Evolutionary conservation across 1,140 invertebrate genomes (phyloP), one percentile per base, ranked within the genome.

Genomic region (Brachionus plicatilis): DNA sequence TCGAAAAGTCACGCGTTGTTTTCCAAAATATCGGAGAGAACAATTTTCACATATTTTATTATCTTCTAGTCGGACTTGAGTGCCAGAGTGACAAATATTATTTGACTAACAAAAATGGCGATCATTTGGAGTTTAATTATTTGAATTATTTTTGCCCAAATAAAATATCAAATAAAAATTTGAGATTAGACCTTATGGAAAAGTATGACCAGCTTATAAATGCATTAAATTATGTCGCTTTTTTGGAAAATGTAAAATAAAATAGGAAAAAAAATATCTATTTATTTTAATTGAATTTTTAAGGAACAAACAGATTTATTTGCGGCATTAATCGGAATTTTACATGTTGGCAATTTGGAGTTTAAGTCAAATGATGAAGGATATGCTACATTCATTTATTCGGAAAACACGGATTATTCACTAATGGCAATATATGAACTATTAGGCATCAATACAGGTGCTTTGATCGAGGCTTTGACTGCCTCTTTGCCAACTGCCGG

Each of bases 41-140:
- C 86, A 93, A 92, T 88, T 94, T 94, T 88, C 94, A 94, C 87
- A 93, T 94, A 85, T 94, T 94, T 90, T 94, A 94, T 88, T 94
- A 94, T 88, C 88, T 94, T 12, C 90, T 91, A 85, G 90, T 91
- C 6, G 78, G 47, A 85, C 33, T 84, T 37, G 84, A 85, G 33
- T 85, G 45, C 85, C 76, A 89, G 88, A 20, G 85, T n/a, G 60
- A 68, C 1, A 47, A 70, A 41, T 37, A 78, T 65, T 56, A 41
- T 33, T 84, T 50, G 24, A 20, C 53, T 12, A 20, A 82, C 27
- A 41, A 65, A 41, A 33, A 82, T 43, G 79, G 29, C 9, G 20
- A 85, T 4, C 9, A 11, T 33, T 41, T 79, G 47, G 56, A 27
- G 47, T 85, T 68, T 60, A 85, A 79, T 27, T 85, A 85, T 50